Base-by-base conservation (phyloP, 2,113 vertebrate genomes). In the Chamaea fasciata region DNA sequence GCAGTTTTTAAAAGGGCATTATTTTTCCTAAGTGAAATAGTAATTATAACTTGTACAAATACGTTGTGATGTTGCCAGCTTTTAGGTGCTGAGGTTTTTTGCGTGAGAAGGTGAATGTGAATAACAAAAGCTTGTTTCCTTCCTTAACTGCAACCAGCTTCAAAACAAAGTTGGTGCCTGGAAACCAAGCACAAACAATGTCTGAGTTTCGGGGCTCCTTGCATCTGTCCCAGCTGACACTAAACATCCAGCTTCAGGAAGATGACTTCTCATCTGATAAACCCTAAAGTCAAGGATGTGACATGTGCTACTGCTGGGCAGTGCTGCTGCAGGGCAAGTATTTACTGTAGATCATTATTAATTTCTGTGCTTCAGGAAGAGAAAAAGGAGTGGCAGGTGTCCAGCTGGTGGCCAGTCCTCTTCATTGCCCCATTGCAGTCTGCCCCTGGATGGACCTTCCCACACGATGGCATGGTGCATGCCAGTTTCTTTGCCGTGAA, bases 381-480 rank as follows among this genome's bases (percentile, higher is more conserved):
- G 33, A 37, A 76, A n/a, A 60, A 49, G n/a, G 11, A 62, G 56
- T 11, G 26, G 59, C 20, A 41, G 30, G 35, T 70, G 27, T 56
- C 44, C 49, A 56, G 56, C 41, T 62, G 56, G 23, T 42, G 79
- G 27, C 24, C 31, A 30, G 59, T 63, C 21, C 53, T 68, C 47
- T 24, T 35, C 55, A 9, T 3, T 44, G 64, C 42, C 19, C 16
- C 41, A 59, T 0, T 49, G 59, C 16, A 53, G 56, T 42, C 50
- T 35, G 42, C 31, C 41, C 49, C 63, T 55, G 69, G 52, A 7
- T 28, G n/a, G 42, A 14, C 42, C 26, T 63, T 44, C 35, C 59
- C 21, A 39, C 57, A 15, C 0, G 10, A 37, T 31, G 52, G 31
- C 27, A 11, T 1, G 3, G 16, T 10, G 4, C 9, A 2, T 62